Base-by-base conservation (phyloP, 2,113 vertebrate species). In the Amia ocellicauda region DNA sequence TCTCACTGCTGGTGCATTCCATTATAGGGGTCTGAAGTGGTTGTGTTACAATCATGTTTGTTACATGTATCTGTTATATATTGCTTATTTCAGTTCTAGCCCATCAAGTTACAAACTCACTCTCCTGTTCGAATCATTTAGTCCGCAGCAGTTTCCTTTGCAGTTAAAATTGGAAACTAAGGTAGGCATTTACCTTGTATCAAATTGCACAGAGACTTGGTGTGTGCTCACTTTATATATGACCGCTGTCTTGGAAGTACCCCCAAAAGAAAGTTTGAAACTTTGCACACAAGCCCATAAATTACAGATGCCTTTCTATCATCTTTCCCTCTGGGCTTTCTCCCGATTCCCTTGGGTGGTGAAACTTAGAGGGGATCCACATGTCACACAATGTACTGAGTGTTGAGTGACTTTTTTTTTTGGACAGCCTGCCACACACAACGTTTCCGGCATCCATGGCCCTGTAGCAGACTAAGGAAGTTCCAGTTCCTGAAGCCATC, bases 401-500 rank as follows among this genome's bases (percentile, higher is more conserved):
- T 65, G 66, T 67, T 55, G 54, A 77, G 54, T 23, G 22, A 69
- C 41, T 58, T 56, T 20, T n/a, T n/a, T n/a, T n/a, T 69, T 58
- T 41, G 56, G 49, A 41, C 67, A 54, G 20, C 24, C 64, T 49
- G 45, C 78, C 69, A 69, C 80, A 77, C 75, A 80, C 68, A 65
- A 9, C 1, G 62, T 72, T 81, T 83, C 76, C 79, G 68, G 66
- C 56, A 42, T 22, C 45, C 19, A 28, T 22, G 4, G 56, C 56
- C 62, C 45, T 45, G 24, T 47, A 24, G 52, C 58, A 71, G 76
- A 74, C 74, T 72, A 60, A 83, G 85, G 84, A 86, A 83, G 82
- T 77, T 70, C 71, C 64, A 72, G 73, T 83, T 85, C 82, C 82
- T 82, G 80, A 67, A 77, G 64, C 73, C 80, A 78, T 83, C 77